phyloP scores from a whole-genome alignment of 2,797 vertebrate genomes.

The Cyclura pinguis region DNA sequence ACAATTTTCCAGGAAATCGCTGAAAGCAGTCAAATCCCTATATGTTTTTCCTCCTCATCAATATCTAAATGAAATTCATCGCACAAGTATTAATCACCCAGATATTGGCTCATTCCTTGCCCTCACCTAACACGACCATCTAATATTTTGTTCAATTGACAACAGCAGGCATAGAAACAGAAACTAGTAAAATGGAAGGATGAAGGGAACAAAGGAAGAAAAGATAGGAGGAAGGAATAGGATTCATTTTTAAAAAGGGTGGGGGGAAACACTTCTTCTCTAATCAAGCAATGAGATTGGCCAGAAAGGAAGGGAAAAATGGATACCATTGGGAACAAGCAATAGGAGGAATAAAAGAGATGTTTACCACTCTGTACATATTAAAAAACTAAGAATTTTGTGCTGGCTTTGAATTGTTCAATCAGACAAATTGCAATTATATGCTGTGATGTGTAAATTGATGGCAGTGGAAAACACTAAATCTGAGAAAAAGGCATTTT shows the following conservation, averaged over 20 bases:
- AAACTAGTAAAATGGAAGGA: not conserved
- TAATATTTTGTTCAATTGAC: conserved; percentile 29
- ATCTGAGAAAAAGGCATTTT: too few relatives aligned
- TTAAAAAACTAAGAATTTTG: too few relatives aligned
- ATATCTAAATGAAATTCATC: conserved; percentile 26
- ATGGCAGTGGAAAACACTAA: too few relatives aligned
- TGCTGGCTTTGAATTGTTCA: too few relatives aligned
- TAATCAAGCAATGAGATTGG: conserved; percentile 42
- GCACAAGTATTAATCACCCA: not conserved
- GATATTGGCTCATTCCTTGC: not conserved
- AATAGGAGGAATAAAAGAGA: conserved; percentile 51
- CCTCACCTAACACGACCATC: not conserved
- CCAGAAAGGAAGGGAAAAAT: conserved; percentile 21
- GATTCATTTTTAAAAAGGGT: too few relatives aligned
- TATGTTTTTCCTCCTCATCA: conserved; percentile 21
- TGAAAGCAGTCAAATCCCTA: conserved; percentile 42
- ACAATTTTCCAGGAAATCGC: too few relatives aligned
- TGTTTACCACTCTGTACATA: conserved; percentile 8
- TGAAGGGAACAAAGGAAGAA: not conserved
- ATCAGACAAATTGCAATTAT: too few relatives aligned
- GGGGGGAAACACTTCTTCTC: not conserved
- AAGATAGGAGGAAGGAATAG: not conserved
- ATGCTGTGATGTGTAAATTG: too few relatives aligned
- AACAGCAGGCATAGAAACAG: conserved; percentile 7
- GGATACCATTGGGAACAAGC: conserved; percentile 33